Evolutionary conservation across 2,888 invertebrate genomes (phyloP), one percentile per base, ranked within the genome.

Genomic region (Rhodophaea formosa): DNA sequence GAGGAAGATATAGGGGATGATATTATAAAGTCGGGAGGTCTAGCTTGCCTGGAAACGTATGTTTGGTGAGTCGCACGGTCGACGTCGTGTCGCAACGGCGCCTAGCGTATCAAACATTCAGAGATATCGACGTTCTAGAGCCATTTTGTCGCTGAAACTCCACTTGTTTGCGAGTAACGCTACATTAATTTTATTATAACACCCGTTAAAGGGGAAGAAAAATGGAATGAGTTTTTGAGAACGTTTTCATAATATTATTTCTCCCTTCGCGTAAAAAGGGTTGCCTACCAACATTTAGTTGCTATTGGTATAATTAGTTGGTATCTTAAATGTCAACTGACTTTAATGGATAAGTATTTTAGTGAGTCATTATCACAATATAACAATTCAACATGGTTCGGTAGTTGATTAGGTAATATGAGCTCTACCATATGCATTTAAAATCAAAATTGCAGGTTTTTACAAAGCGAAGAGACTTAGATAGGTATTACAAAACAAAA

Each of bases 81-180:
- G 57, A 61, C 61, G 58, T 58, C 59, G 60, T 64, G 68, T 68
- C 66, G 69, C 62, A 65, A 63, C 63, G 68, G 65, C 64, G 66
- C 65, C 68, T 62, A 65, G 63, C 61, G 68, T 70, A 76, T 77
- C 72, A 76, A 77, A 78, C 72, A 77, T 77, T 77, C 73, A 78
- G 69, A 73, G 73, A 66, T 76, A 76, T 78, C 72, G 78, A 77
- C 75, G 71, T 73, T 63, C 67, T 61, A 62, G 66, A 62, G 70
- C 72, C 72, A 75, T 74, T 74, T 73, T 72, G 72, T 74, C 72
- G 72, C 65, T 59, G 68, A 66, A 72, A 69, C 68, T 61, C 63
- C 63, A 69, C 63, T 74, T 72, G 70, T 71, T 72, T 68, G 67
- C 67, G 65, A 68, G 73, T 66, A 74, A 74, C 70, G 72, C 66